These are phyloP conservation scores for Strigamia maritima DNA, from an alignment of 2,888 invertebrate genomes.

Conservation along the genomic window DNA sequence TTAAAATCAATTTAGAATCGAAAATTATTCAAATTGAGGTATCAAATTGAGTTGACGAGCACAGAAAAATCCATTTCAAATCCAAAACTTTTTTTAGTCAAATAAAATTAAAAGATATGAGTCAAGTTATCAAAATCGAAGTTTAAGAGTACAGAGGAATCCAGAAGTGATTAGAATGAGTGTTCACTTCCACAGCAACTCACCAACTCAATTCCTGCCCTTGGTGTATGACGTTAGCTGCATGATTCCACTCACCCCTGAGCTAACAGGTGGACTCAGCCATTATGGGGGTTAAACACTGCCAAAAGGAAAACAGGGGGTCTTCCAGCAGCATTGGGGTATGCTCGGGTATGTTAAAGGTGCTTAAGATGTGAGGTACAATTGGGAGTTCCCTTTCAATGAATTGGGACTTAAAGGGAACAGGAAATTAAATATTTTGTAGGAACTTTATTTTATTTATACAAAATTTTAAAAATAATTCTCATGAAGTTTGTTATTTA, in stretches of 20 bases:
- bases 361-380: background rate
- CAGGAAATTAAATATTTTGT: background rate
- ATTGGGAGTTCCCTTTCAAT: background rate
- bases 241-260: conserved; percentile 2
- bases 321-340: background rate
- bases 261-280: conserved; percentile 15
- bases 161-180: conserved; percentile 15
- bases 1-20: background rate
- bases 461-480: background rate
- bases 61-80: background rate
- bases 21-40: background rate
- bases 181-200: conserved; percentile 10
- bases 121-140: background rate
- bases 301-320: conserved; percentile 15
- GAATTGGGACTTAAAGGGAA: background rate
- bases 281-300: conserved; percentile 15
- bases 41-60: background rate
- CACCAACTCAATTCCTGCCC: conserved; percentile 15
- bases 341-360: too few relatives aligned
- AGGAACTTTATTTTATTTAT: background rate
- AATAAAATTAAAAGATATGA: background rate
- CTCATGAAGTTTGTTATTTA: background rate
- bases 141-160: background rate
- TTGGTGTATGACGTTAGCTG: background rate
- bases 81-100: background rate